phyloP scores from a whole-genome alignment of 2,113 vertebrate species.

The Laterallus jamaicensis region DNA sequence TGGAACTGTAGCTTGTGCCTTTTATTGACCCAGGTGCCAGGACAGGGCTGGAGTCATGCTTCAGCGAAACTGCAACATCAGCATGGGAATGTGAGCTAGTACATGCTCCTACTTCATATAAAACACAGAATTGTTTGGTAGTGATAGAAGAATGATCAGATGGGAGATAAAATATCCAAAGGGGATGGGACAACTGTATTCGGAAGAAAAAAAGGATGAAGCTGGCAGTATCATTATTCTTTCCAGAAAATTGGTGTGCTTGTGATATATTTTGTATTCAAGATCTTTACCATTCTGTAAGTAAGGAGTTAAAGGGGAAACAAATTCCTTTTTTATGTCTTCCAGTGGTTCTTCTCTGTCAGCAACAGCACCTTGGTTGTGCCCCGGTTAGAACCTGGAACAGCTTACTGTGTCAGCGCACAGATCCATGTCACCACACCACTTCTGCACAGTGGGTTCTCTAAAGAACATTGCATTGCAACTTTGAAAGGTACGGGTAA shows the following conservation, averaged over 20 bases:
- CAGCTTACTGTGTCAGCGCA: constrained; percentile 75
- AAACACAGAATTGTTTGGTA: not conserved
- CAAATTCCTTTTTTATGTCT: not conserved
- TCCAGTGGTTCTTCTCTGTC: constrained; percentile 72
- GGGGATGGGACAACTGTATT: not conserved
- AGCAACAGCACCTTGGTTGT: constrained; percentile 66
- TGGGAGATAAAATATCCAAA: not conserved
- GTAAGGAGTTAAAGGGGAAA: not conserved
- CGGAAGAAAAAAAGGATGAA: not conserved
- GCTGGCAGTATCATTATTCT: not conserved
- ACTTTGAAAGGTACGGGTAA: constrained; percentile 75
- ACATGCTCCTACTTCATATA: not conserved
- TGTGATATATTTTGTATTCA: not conserved
- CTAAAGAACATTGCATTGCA: constrained; percentile 66
- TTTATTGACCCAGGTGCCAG: not conserved
- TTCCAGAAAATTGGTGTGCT: not conserved
- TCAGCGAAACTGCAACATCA: not conserved
- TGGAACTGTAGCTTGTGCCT: not conserved
- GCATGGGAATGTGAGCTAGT: not conserved
- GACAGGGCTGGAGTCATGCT: not conserved
- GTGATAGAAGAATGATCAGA: not conserved
- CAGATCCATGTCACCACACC: constrained; percentile 51
- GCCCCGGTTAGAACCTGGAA: constrained; percentile 70
- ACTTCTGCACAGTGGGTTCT: constrained; percentile 36
- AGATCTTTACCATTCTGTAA: not conserved